A percentile compares a stretch with the other conserved stretches of the same genome.
These are phyloP conservation scores for Puffinus mauretanicus DNA, from an alignment of 2,113 vertebrate genomes.

Conservation along the genomic window DNA sequence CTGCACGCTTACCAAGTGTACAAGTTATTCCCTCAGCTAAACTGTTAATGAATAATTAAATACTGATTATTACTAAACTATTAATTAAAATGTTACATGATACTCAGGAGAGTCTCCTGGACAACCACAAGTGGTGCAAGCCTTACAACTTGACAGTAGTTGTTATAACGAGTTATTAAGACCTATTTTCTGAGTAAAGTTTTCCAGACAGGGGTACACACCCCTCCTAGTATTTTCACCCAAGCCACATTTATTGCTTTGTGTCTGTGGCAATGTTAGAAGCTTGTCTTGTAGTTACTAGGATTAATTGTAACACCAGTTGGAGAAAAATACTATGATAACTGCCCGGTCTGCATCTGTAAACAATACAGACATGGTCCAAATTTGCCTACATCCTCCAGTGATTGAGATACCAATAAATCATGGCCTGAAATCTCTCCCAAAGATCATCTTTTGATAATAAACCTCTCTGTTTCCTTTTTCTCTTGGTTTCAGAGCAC, in stretches of 20 bases:
- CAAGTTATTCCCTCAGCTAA: not conserved
- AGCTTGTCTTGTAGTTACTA: not conserved
- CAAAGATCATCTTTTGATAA: not conserved
- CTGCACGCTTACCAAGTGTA: not conserved
- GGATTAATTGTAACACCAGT: not conserved
- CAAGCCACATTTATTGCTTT: not conserved
- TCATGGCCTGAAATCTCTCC: not conserved
- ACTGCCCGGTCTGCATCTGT: not conserved
- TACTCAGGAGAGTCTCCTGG: not conserved
- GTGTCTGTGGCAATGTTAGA: not conserved
- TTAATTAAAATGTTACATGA: not conserved
- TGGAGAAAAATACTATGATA: not conserved
- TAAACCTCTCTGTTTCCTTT: not conserved
- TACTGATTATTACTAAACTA: not conserved
- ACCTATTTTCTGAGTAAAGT: not conserved
- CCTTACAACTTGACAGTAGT: not conserved
- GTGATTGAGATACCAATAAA: not conserved
- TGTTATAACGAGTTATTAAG: not conserved
- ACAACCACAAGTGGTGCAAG: not conserved
- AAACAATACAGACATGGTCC: not conserved
- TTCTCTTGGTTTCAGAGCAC: not conserved
- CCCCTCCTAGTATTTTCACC: not conserved
- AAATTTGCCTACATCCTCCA: not conserved
- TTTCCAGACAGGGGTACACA: not conserved
- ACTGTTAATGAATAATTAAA: constrained; percentile 1